Evolutionary conservation across 2,113 vertebrate genomes (phyloP), one percentile per base, ranked within the genome.

Genomic region (Ochotona princeps): DNA sequence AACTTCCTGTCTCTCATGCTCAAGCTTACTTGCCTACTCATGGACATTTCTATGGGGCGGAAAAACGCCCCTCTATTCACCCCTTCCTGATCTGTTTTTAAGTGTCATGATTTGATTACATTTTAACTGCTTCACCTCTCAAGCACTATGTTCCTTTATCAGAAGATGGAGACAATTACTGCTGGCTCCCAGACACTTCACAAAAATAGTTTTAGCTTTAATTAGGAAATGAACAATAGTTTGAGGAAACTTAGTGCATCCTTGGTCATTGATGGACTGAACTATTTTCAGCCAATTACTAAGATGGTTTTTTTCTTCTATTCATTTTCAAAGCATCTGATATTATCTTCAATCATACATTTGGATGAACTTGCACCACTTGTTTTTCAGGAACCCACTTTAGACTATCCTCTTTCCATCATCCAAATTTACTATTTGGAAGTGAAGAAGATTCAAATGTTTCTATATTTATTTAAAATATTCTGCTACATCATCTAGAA

Each of bases 201-300:
- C 79, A 94, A 90, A 83, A 96, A 94, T 92, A 95, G 63, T 95
- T 94, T 84, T 32, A 74, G 38, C 67, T 93, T 94, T 97, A 96
- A 94, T 94, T 89, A 95, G 79, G 96, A 95, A 96, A 96, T 89
- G 32, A 96, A 91, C 28, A 76, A 89, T 76, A 83, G 83, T 93
- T 96, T 96, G 81, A 90, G 79, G 92, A 96, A 87, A 30, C 49
- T 95, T 7, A 32, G 30, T 78, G 35, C 49, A 74, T 96, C 32
- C 61, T 94, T 89, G 67, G 83, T 81, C 96, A 87, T 95, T 92
- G 96, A 96, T 78, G 76, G 63, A 83, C 80, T 81, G 61, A 95
- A 92, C 76, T 91, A 74, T 94, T 97, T 96, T 91, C 57, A 89
- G 75, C 49, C 83, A 91, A 73, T 93, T 96, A 90, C 60, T 75